phyloP scores from a whole-genome alignment of 2,888 invertebrate species.

The Melinopterus prodromus region DNA sequence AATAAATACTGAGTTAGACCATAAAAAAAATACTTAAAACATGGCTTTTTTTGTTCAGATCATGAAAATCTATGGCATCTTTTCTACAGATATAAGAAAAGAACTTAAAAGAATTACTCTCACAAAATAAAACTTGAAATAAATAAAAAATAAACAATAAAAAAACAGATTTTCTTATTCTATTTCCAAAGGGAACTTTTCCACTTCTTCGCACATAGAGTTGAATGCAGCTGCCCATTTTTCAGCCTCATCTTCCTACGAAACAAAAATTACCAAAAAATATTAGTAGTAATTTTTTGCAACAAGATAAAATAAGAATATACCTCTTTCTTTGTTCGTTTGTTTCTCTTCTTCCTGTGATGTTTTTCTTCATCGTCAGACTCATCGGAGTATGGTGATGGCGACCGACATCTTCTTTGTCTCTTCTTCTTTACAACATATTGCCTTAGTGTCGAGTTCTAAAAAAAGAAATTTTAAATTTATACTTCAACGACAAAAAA shows the following conservation, averaged over 20 bases:
- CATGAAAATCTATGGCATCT: background rate
- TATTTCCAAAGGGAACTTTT: conserved; percentile 61
- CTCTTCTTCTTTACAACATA: background rate
- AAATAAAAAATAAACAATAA: background rate
- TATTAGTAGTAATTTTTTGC: background rate
- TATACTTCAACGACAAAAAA: no score
- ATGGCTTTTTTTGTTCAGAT: background rate
- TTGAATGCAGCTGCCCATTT: conserved; percentile 67
- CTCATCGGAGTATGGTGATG: conserved; percentile 15
- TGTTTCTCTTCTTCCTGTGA: conserved; percentile 24
- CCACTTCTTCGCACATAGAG: conserved; percentile 67
- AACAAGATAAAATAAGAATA: no score
- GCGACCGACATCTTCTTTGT: background rate
- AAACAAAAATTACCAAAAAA: conserved; percentile 41
- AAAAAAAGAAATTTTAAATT: background rate
- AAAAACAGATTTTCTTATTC: conserved; percentile 51
- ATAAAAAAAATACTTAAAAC: background rate
- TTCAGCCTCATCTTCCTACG: conserved; percentile 64
- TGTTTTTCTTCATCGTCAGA: conserved; percentile 18
- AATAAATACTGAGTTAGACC: background rate
- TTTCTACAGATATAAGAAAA: background rate
- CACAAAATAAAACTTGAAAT: conserved; percentile 12
- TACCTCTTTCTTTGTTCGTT: conserved; percentile 36
- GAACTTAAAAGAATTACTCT: background rate
- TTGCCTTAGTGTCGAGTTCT: background rate